These are phyloP conservation scores for Coelopa pilipes DNA, from an alignment of 2,888 invertebrate genomes.

Conservation along the genomic window DNA sequence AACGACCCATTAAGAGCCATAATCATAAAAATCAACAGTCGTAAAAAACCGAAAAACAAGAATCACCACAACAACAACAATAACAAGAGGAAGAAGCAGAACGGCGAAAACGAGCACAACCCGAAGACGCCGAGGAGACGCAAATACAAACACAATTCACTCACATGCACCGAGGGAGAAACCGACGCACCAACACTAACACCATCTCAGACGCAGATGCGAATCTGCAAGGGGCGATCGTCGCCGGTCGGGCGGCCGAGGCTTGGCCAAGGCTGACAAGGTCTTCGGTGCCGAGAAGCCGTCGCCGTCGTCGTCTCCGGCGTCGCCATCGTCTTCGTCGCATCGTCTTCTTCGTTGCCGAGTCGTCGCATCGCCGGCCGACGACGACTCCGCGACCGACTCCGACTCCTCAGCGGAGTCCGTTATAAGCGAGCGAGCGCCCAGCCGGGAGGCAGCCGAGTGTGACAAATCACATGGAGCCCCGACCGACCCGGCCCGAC, in stretches of 20 bases:
- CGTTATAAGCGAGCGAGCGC: constrained; percentile 20
- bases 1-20: constrained; percentile 61
- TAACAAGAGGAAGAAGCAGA: no score
- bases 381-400: background rate
- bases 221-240: background rate
- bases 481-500: constrained; percentile 8
- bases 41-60: constrained; percentile 51
- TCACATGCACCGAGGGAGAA: background rate
- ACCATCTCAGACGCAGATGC: background rate
- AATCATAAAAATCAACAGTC: constrained; percentile 61
- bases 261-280: constrained; percentile 30
- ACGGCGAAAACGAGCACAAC: background rate
- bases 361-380: background rate
- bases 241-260: constrained; percentile 12
- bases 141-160: background rate
- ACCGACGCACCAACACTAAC: no score
- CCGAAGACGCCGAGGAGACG: background rate
- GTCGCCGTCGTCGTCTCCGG: background rate
- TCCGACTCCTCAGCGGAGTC: background rate
- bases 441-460: constrained; percentile 21
- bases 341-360: no score
- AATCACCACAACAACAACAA: constrained; percentile 15
- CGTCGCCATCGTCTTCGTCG: background rate
- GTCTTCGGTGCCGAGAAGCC: constrained; percentile 13
- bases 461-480: constrained; percentile 38